Base-by-base conservation (phyloP, 2,888 invertebrate species). In the Odontomyia ornata region DNA sequence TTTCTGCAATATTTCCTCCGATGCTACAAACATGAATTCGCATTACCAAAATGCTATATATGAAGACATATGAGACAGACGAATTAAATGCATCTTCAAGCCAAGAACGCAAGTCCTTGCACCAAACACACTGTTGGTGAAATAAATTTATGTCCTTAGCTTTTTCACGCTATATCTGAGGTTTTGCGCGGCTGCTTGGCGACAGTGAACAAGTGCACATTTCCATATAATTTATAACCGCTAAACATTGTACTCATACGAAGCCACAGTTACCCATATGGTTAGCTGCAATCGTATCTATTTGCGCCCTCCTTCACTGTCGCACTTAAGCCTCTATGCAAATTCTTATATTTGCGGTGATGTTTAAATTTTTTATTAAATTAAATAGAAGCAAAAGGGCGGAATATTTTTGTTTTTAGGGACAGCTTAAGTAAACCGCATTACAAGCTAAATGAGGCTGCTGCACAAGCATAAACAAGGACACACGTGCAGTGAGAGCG, bases 331-430 rank as follows among this genome's bases (percentile, higher is more conserved):
- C 36, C 9, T 3, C 36, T 36, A 36, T 9, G n/a, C 9, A 36
- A 36, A 9, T 5, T 11, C 15, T 11, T 23, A 23, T 18, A 57
- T 69, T 46, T 21, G 21, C n/a, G 15, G 47, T 13, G 23, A 69
- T 46, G 25, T 69, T 69, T 69, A 46, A 69, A 69, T 46, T 69
- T 69, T 69, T 69, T 46, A 69, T 46, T 46, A 69, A 69, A 69
- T 46, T 69, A 36, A 43, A 67, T 43, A 65, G 30, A 69, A 46
- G 46, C 13, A 69, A 28, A 25, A 46, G 62, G n/a, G 15, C 1
- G 11, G 62, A 62, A 27, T 4, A 62, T 25, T 13, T 62, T 60
- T 7, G 11, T 27, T 15, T 62, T 15, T n/a, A 15, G 23, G 15
- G 15, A 27, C 5, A 13, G 62, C 62, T 62, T 62, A 62, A 62